phyloP scores from a whole-genome alignment of 2,797 vertebrate species.

The Aeoliscus strigatus region DNA sequence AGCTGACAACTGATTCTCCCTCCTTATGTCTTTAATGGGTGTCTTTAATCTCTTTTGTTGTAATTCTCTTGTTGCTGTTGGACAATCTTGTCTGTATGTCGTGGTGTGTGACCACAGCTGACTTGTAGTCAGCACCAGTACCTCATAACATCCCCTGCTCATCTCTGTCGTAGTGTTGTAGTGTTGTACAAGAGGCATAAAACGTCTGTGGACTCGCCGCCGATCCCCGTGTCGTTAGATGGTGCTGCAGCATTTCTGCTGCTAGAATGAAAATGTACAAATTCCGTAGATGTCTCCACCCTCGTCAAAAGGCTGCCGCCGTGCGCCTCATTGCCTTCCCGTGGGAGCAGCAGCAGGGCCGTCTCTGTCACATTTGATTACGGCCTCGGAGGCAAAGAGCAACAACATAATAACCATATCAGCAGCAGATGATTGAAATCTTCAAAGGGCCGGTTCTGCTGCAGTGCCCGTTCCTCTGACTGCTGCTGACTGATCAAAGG shows the following conservation, averaged over 20 bases:
- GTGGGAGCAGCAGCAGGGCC: slow-evolving; percentile 54
- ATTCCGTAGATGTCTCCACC: slow-evolving; percentile 33
- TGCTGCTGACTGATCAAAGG: slow-evolving; percentile 70
- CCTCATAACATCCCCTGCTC: no score
- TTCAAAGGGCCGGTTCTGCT: slow-evolving; percentile 70
- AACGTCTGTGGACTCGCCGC: slow-evolving; percentile 1
- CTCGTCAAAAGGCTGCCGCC: slow-evolving; percentile 45
- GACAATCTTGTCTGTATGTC: no score
- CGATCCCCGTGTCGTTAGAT: slow-evolving; percentile 24
- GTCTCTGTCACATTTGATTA: slow-evolving; percentile 71
- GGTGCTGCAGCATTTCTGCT: slow-evolving; percentile 11
- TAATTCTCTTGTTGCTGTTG: no score
- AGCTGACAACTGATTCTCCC: no score
- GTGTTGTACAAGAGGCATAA: no score
- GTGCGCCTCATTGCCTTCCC: slow-evolving; percentile 51
- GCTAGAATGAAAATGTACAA: slow-evolving; percentile 52
- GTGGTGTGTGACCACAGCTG: no score
- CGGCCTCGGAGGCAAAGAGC: slow-evolving; percentile 66
- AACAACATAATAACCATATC: slow-evolving; percentile 73
- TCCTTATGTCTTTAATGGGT: no score
- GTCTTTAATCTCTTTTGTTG: no score
- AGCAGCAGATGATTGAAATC: slow-evolving; percentile 73
- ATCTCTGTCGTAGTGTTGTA: no score
- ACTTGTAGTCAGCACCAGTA: no score
- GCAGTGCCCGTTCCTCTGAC: slow-evolving; percentile 54